These are phyloP conservation scores for Tragelaphus eurycerus DNA, from an alignment of 2,797 vertebrate genomes.

Conservation along the genomic window DNA sequence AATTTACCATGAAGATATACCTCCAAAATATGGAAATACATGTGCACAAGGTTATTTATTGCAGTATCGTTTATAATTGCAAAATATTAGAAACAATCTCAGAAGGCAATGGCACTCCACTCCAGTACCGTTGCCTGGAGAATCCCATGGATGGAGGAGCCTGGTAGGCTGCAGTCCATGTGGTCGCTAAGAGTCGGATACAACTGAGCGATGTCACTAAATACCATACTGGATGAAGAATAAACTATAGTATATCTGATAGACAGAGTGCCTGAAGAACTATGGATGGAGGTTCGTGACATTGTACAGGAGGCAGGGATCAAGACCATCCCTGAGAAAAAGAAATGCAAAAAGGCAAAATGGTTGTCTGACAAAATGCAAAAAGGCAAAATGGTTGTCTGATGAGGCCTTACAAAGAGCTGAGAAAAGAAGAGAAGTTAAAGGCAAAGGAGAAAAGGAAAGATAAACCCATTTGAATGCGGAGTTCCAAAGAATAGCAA, in stretches of 20 bases:
- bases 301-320: neutral
- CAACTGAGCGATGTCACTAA: neutral
- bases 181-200: too few relatives aligned
- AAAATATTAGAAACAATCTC: constrained; percentile 8
- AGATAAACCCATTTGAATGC: neutral
- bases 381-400: neutral
- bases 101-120: too few relatives aligned
- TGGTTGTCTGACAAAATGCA: neutral
- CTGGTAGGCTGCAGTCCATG: too few relatives aligned
- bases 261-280: neutral
- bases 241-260: neutral
- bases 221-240: neutral
- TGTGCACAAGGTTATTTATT: neutral
- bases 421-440: neutral
- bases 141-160: too few relatives aligned
- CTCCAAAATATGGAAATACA: neutral
- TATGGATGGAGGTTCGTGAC: neutral
- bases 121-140: too few relatives aligned
- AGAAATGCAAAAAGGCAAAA: neutral
- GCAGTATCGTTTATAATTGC: neutral
- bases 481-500: neutral
- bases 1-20: neutral
- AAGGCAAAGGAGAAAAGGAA: neutral
- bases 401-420: neutral
- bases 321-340: neutral